Percentiles rank a stretch among this genome's conserved stretches.
These are phyloP conservation scores for Crambe crambe DNA, from an alignment of 37 sponge, comb jelly and placozoan species.

Conservation along the genomic window DNA sequence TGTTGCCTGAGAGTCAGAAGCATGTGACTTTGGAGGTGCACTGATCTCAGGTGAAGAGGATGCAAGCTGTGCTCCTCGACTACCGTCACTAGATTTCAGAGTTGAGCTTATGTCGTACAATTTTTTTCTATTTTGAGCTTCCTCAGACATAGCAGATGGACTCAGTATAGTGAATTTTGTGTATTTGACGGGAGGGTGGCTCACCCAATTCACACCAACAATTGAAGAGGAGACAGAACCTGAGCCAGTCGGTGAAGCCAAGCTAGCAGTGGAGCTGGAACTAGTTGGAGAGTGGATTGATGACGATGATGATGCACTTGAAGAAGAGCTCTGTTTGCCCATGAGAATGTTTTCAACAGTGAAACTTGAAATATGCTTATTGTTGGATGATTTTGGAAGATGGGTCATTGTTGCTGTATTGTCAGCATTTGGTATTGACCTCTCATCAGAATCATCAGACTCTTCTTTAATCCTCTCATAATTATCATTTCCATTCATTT, in stretches of 20 bases:
- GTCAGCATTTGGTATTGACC: neutral
- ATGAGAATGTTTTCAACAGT: conserved; percentile 58
- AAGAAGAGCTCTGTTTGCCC: conserved; percentile 24
- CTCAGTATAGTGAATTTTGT: conserved; percentile 63
- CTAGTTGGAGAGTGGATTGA: neutral
- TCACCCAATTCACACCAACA: conserved; percentile 21
- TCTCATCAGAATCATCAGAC: neutral
- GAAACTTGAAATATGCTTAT: conserved; percentile 30
- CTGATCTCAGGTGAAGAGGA: neutral
- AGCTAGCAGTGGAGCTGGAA: neutral
- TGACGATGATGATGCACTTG: neutral
- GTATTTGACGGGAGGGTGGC: conserved; percentile 53
- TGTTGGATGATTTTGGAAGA: neutral
- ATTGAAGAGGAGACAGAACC: conserved; percentile 2
- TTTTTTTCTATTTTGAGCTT: conserved; percentile 14
- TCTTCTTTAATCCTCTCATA: neutral
- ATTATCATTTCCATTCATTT: neutral
- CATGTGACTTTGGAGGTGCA: neutral
- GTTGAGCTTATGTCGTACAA: neutral
- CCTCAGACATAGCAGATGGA: conserved; percentile 27
- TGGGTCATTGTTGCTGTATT: neutral
- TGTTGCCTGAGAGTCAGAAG: neutral
- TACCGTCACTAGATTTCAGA: neutral
- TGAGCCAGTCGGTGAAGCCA: neutral
- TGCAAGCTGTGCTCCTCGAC: neutral